Evolutionary conservation across 1,140 invertebrate genomes (phyloP), one percentile per base, ranked within the genome.

Genomic region (Coenobita brevimanus): DNA sequence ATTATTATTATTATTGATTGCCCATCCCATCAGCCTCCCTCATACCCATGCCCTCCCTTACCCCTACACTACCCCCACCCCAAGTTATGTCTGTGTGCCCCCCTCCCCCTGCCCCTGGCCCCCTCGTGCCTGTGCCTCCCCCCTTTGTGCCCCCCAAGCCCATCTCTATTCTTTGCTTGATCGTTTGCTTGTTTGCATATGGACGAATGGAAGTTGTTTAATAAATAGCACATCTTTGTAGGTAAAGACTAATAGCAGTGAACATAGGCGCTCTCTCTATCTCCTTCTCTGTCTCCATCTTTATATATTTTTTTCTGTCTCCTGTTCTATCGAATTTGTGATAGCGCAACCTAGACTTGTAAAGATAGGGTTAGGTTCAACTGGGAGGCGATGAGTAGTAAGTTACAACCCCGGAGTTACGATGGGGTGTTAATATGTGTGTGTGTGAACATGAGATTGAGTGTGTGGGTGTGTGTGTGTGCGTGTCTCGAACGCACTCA

Each of bases 271-370:
- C 78, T 78, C 76, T 88, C 50, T 87, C 43, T 73, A 27, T 75
- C 73, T 43, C 13, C 43, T 21, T 76, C 41, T 76, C 41, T 76
- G 13, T 76, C 38, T 76, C 73, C 64, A 8, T 50, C 46, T 17
- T 50, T 50, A 50, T 50, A 6, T 50, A 6, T 50, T 17, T 50
- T 50, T 17, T 50, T 8, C 17, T 17, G 46, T 50, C 17, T 6
- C 17, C 17, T 79, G 33, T 69, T 82, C 86, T 88, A 82, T 88
- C 86, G 81, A 82, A 88, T 88, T 88, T 88, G 86, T 88, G 86
- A 88, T 88, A 88, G 86, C 79, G 86, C 86, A 88, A 82, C 79
- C 79, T 88, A 81, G 86, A 82, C 73, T 62, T 88, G 81, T 88
- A 82, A 81, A 50, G 46, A 88, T 88, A 88, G 86, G 81, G 86